These are phyloP conservation scores for Branchellion lobata DNA, from an alignment of 2,888 invertebrate genomes.

Conservation along the genomic window DNA sequence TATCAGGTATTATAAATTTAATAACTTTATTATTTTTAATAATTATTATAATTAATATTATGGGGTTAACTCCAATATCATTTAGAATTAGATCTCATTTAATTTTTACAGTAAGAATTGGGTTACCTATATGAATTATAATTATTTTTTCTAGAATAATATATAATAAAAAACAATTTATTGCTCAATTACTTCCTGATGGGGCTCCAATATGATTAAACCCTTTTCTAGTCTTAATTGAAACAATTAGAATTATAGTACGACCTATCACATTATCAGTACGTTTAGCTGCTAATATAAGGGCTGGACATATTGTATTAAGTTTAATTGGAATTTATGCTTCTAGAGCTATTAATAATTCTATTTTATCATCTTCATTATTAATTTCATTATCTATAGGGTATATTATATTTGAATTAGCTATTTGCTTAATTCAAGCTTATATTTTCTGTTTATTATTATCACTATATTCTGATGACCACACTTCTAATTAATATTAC, in stretches of 20 bases:
- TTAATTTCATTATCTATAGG: conserved; percentile 44
- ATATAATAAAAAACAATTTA: conserved; percentile 69
- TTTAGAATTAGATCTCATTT: conserved; percentile 73
- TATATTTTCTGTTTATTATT: conserved; percentile 53
- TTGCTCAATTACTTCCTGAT: conserved; percentile 72
- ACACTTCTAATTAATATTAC: too few relatives aligned
- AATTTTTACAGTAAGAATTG: conserved; percentile 67
- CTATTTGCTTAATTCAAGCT: conserved; percentile 53
- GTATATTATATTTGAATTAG: conserved; percentile 53
- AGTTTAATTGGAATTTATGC: conserved; percentile 65
- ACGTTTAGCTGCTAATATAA: conserved; percentile 76
- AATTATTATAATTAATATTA: conserved; percentile 71
- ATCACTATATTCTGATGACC: conserved; percentile 52
- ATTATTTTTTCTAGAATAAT: conserved; percentile 72
- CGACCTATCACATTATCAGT: conserved; percentile 72
- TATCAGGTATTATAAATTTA: conserved; percentile 65
- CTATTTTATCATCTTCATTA: neutral
- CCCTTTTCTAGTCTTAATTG: conserved; percentile 74
- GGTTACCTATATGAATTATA: conserved; percentile 69
- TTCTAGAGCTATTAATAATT: conserved; percentile 32
- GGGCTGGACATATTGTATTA: conserved; percentile 73
- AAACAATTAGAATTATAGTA: conserved; percentile 74
- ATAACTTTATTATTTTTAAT: conserved; percentile 67
- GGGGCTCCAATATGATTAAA: conserved; percentile 70
- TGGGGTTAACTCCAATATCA: conserved; percentile 73